Conservation (phyloP, 2,113 vertebrate genomes). For the Hippocampus guttulatus region DNA sequence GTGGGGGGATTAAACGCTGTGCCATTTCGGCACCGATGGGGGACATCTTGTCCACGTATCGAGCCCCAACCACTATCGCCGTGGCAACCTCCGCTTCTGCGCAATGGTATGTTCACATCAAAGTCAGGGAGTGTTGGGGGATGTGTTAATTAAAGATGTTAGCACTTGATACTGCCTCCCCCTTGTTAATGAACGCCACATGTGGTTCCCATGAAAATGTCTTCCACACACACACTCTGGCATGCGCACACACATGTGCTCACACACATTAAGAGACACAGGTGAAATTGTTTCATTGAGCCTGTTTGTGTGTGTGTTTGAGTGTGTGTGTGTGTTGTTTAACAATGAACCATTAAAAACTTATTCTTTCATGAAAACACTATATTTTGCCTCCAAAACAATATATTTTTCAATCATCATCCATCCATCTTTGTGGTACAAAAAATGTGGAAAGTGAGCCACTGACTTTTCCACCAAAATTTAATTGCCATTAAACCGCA, state of each 20-base stretch:
- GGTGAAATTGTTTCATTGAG: too few relatives aligned
- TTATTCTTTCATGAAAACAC: too few relatives aligned
- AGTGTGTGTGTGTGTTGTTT: too few relatives aligned
- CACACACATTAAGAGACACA: too few relatives aligned
- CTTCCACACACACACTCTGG: conserved; percentile 9
- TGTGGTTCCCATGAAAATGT: conserved; percentile 71
- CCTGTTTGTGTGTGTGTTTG: too few relatives aligned
- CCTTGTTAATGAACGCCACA: conserved; percentile 62
- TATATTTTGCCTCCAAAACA: not conserved
- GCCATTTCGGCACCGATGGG: not conserved
- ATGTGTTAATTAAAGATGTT: conserved; percentile 80
- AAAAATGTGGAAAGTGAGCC: conserved; percentile 54
- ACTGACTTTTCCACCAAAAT: conserved; percentile 60
- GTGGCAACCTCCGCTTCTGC: conserved; percentile 20
- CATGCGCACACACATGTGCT: too few relatives aligned
- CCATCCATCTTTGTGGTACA: conserved; percentile 6
- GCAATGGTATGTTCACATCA: conserved; percentile 61
- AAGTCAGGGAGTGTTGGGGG: conserved; percentile 59
- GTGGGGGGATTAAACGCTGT: not conserved
- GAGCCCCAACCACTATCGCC: not conserved
- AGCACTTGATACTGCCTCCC: conserved; percentile 67
- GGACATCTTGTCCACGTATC: not conserved
- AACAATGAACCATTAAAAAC: too few relatives aligned
- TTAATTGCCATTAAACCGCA: conserved; percentile 74
- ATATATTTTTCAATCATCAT: not conserved